These are phyloP conservation scores for Hemaris fuciformis DNA, from an alignment of 2,888 invertebrate species.

Conservation along the genomic window DNA sequence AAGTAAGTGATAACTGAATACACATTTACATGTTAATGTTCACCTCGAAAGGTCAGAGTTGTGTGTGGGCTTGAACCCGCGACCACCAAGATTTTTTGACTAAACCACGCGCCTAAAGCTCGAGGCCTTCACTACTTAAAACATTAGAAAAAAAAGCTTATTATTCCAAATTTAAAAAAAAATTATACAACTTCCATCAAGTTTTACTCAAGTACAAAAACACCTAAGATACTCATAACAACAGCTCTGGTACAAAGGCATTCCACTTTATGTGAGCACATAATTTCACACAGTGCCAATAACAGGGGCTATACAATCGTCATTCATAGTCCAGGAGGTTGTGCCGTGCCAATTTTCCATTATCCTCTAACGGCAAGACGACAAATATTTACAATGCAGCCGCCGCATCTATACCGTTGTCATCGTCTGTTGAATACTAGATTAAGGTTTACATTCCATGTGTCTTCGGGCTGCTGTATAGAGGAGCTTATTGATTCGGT, in stretches of 20 bases:
- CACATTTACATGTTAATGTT: no score
- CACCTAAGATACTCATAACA: not conserved
- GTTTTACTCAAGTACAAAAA: no score
- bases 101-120: no score
- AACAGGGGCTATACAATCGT: not conserved
- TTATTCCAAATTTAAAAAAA: no score
- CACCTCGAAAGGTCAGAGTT: no score
- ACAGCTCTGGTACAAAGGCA: not conserved
- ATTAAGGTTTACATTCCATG: conserved; percentile 31
- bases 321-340: conserved; percentile 53
- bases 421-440: conserved; percentile 47
- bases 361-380: conserved; percentile 14
- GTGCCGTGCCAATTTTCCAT: conserved; percentile 20
- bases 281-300: conserved; percentile 3
- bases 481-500: conserved; percentile 30
- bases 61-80: no score
- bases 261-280: not conserved
- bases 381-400: conserved; percentile 24
- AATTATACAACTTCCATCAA: not conserved
- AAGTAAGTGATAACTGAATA: no score
- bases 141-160: no score
- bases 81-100: no score
- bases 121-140: no score
- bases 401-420: conserved; percentile 49
- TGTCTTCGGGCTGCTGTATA: conserved; percentile 32